Evolutionary conservation across 2,797 vertebrate species (phyloP), one percentile per base, ranked within the genome.

Genomic region (Echiichthys vipera): DNA sequence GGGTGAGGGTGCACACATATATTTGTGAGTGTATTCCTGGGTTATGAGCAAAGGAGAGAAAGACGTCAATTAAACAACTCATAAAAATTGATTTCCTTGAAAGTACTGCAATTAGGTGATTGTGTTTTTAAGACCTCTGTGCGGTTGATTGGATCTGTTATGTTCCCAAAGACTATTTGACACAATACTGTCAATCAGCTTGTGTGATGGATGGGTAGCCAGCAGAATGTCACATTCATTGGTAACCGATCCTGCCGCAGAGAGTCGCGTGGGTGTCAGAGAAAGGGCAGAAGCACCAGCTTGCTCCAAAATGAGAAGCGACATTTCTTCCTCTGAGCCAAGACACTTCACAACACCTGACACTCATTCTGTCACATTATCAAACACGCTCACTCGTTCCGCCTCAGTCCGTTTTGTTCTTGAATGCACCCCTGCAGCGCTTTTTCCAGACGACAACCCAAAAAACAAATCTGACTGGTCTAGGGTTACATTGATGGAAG

Each of bases 91-190:
- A 89, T 87, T 83, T 77, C 42, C 54, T 81, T 71, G 77, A 87
- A 84, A 82, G 65, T 39, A 71, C 29, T 74, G 77, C 66, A 86
- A 84, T 89, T 81, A 86, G 59, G 39, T 37, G 25, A 88, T 80
- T 81, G 77, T 70, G 18, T 77, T 77, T 85, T 84, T 69, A 86
- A 69, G 66, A 64, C 62, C 65, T 9, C 4, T 7, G 56, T 29
- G 50, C 39, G 24, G 45, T 46, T 85, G 78, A 88, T 80, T 78
- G 65, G 51, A 82, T 79, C 58, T 70, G 74, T 65, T 51, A 61
- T 55, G 49, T 80, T 83, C 63, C 25, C 27, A 56, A 70, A 62
- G 73, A 56, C 66, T 55, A 45, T 59, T 53, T 76, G 72, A 79
- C 73, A 81, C 17, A 9, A 69, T 50, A 66, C 45, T 76, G 77